A percentile compares a stretch with the other conserved stretches of the same genome.
These are phyloP conservation scores for Coronaproctus castanopsis DNA, from an alignment of 2,888 invertebrate species.

Conservation along the genomic window DNA sequence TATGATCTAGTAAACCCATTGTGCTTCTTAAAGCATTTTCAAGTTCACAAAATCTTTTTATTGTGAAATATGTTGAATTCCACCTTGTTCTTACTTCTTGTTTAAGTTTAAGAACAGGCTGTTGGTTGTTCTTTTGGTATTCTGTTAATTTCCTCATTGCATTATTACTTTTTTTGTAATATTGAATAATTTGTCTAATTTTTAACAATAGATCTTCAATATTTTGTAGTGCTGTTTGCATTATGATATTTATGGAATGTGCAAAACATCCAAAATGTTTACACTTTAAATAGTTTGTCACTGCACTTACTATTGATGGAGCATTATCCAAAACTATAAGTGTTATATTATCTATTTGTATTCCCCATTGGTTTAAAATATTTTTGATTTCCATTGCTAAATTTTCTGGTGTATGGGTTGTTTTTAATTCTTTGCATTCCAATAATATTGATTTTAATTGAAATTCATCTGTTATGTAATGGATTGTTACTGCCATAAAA, in stretches of 20 bases:
- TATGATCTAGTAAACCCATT: not conserved
- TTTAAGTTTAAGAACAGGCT: not conserved
- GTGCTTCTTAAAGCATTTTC: not conserved
- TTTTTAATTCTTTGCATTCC: not conserved
- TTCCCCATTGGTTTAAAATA: not conserved
- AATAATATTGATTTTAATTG: not conserved
- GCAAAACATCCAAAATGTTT: not conserved
- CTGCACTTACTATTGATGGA: not conserved
- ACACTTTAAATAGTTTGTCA: not conserved
- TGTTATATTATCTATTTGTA: not conserved
- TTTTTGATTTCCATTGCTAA: not conserved
- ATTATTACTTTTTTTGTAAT: not conserved
- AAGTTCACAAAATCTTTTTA: not conserved
- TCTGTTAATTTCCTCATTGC: not conserved
- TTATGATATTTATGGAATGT: not conserved
- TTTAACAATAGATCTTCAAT: not conserved
- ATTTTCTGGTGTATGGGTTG: not conserved
- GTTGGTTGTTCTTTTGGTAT: not conserved
- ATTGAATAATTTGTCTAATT: not conserved
- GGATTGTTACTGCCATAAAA: not conserved
- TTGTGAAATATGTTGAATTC: not conserved
- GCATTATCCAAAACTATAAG: not conserved
- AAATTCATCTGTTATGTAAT: not conserved
- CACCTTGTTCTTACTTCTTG: not conserved
- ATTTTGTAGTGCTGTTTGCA: not conserved